These are phyloP conservation scores for Setophaga kirtlandii DNA, from an alignment of 2,113 vertebrate species.

Conservation along the genomic window DNA sequence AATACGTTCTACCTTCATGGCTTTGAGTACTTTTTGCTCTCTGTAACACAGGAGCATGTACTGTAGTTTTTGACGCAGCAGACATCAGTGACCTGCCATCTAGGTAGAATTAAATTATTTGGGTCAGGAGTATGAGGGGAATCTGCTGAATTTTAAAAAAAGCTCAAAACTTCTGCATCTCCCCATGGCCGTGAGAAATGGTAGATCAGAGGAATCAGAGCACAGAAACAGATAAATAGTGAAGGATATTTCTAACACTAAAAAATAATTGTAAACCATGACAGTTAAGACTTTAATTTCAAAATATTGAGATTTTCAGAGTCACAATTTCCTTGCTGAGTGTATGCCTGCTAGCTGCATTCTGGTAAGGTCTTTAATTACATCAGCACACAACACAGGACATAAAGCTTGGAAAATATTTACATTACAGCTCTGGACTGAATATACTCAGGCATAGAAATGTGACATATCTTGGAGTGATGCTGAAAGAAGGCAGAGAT, in stretches of 20 bases:
- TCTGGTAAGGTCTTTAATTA: conserved; percentile 3
- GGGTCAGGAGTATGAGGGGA: neutral
- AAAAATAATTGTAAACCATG: neutral
- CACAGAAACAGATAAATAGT: neutral
- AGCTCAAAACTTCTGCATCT: neutral
- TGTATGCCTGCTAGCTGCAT: neutral
- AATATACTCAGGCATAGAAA: neutral
- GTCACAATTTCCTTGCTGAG: rapidly evolving
- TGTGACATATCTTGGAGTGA: neutral
- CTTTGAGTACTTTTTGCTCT: neutral
- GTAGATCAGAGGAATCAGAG: neutral
- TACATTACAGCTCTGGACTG: conserved; percentile 1
- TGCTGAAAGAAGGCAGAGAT: conserved; percentile 13
- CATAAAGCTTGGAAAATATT: conserved; percentile 21
- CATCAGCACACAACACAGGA: neutral
- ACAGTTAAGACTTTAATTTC: neutral
- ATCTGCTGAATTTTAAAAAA: neutral
- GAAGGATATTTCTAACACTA: neutral
- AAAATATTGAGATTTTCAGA: neutral
- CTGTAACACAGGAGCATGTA: neutral
- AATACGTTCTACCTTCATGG: neutral
- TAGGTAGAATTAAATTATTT: neutral
- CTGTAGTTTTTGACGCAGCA: neutral
- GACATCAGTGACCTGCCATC: neutral
- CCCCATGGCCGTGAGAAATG: neutral